A percentile compares a stretch with the other conserved stretches of the same genome.
Evolutionary conservation across 37 sponge, comb jelly and placozoan genomes (phyloP).

Genomic region (Haliclona indistincta): DNA sequence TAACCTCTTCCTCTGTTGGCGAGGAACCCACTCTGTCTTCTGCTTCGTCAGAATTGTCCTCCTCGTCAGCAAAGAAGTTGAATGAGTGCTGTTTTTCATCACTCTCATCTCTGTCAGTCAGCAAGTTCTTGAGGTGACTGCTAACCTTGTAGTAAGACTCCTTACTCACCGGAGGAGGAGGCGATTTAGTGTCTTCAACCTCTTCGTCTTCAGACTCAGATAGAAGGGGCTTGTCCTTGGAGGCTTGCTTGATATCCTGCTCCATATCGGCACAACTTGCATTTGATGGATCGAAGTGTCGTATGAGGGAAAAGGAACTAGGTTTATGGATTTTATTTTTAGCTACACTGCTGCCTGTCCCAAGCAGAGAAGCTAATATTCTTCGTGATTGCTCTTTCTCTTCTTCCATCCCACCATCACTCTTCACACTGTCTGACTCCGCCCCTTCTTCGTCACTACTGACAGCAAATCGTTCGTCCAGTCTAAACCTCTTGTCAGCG

Average conservation of each 20-base stretch:
- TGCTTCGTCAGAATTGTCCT: background rate
- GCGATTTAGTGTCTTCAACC: background rate
- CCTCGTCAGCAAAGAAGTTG: background rate
- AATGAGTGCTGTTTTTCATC: background rate
- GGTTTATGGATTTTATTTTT: background rate
- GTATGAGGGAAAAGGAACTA: background rate
- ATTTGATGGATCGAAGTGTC: conserved; percentile 31
- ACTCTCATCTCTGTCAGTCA: background rate
- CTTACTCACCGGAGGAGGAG: background rate
- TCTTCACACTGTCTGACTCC: background rate
- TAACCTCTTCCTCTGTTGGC: background rate
- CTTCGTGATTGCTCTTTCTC: conserved; percentile 16
- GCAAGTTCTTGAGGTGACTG: background rate
- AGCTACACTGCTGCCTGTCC: background rate
- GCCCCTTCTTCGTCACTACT: background rate
- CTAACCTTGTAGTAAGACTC: background rate
- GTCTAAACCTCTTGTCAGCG: conserved; percentile 34
- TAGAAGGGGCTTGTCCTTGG: background rate
- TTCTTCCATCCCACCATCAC: background rate
- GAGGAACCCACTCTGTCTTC: background rate
- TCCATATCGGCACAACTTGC: conserved; percentile 16
- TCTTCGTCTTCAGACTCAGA: conserved; percentile 8
- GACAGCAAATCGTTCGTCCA: conserved; percentile 40
- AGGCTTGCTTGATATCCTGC: background rate
- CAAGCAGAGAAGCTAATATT: conserved; percentile 28